Evolutionary conservation across 2,113 vertebrate genomes (phyloP).

Genomic region (Nipponia nippon): DNA sequence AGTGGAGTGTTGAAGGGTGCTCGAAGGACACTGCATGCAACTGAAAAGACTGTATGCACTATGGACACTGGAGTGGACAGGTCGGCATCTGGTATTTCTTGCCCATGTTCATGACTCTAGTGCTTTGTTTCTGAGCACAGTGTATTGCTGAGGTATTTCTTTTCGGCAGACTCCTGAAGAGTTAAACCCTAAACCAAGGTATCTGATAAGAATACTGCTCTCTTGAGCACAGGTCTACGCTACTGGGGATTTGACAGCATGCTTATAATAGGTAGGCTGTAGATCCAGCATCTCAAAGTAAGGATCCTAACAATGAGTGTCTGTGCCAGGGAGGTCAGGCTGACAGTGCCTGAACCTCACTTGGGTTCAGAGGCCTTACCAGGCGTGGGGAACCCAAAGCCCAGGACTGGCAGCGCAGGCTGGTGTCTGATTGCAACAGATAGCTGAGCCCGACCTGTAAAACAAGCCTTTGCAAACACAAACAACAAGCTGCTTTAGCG

Average conservation of each 20-base stretch:
- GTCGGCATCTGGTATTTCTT: not conserved
- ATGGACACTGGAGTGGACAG: not conserved
- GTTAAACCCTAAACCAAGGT: not conserved
- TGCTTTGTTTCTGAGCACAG: not conserved
- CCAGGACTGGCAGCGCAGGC: not conserved
- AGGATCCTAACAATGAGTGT: not conserved
- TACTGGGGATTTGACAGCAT: not conserved
- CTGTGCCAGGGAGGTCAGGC: not conserved
- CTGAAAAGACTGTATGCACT: not conserved
- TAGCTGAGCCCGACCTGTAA: not conserved
- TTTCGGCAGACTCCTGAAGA: not conserved
- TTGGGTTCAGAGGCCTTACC: not conserved
- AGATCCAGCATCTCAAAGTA: not conserved
- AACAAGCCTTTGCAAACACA: not conserved
- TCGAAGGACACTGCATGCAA: not conserved
- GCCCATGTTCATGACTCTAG: not conserved
- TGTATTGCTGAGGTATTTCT: not conserved
- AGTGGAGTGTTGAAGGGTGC: not conserved
- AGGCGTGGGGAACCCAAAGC: not conserved
- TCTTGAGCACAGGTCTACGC: fast-evolving
- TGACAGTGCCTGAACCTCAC: not conserved
- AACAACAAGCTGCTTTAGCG: not conserved
- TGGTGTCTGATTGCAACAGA: not conserved
- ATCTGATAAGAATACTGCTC: not conserved
- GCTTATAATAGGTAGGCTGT: not conserved